phyloP scores from a whole-genome alignment of 2,113 vertebrate species.

The Turdus rufiventris region DNA sequence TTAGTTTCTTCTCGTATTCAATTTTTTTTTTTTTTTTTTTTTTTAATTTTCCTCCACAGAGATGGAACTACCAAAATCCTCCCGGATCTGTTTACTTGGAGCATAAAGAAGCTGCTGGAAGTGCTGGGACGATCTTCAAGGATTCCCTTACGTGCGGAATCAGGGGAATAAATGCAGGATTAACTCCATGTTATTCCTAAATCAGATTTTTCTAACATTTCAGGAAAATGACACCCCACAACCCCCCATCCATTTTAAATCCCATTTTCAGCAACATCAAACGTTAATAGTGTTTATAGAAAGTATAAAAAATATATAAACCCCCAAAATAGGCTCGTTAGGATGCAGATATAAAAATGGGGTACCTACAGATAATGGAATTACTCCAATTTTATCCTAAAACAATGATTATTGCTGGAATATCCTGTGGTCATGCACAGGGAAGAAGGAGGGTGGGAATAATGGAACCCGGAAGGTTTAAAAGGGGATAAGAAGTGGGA shows the following conservation, averaged over 20 bases:
- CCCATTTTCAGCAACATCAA: neutral
- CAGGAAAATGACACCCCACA: neutral
- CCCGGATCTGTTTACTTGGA: fast-evolving
- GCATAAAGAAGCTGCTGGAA: neutral
- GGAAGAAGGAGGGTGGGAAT: neutral
- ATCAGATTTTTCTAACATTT: neutral
- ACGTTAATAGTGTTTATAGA: neutral
- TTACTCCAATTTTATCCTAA: neutral
- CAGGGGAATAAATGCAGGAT: neutral
- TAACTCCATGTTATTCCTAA: neutral
- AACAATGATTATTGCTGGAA: neutral
- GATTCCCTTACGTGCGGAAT: fast-evolving
- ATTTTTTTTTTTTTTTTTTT: too few relatives aligned
- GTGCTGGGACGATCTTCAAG: neutral
- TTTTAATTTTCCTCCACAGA: neutral
- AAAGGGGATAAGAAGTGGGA: neutral
- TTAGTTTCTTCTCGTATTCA: neutral
- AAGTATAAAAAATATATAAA: neutral
- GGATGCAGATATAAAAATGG: neutral
- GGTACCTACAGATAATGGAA: neutral
- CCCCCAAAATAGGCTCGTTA: neutral
- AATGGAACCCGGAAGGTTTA: neutral
- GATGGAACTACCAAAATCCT: neutral
- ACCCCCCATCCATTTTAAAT: neutral
- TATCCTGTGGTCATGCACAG: neutral